Evolutionary conservation across 2,888 invertebrate species (phyloP).

Genomic region (Entomobrya proxima): DNA sequence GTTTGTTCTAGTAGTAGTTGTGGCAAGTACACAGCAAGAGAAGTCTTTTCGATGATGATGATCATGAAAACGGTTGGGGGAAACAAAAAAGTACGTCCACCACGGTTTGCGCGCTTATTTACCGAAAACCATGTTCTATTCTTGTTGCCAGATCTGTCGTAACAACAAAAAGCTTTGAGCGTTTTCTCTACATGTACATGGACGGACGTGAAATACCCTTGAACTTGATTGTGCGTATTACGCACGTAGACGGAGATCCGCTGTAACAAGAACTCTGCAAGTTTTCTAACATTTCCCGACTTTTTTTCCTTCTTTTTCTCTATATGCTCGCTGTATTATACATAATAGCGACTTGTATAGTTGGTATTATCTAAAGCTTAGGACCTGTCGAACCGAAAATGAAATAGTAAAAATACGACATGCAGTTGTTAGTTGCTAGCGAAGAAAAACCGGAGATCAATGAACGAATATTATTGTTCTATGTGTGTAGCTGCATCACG

Average conservation of each 20-base stretch:
- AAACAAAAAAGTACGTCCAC: background rate
- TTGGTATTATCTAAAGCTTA: background rate
- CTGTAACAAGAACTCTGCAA: background rate
- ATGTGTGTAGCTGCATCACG: background rate
- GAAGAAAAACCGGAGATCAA: constrained; percentile 36
- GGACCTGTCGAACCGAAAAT: background rate
- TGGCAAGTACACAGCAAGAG: too few species aligned
- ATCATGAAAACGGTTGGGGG: constrained; percentile 10
- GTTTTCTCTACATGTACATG: background rate
- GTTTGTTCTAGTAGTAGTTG: too few species aligned
- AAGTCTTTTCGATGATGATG: background rate
- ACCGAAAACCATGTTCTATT: background rate
- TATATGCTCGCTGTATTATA: background rate
- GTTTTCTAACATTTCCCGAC: background rate
- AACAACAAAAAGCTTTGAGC: background rate
- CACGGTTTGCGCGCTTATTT: background rate
- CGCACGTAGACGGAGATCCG: background rate
- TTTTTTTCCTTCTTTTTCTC: background rate
- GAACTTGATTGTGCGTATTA: constrained; percentile 37
- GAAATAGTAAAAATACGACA: background rate
- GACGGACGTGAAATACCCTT: constrained; percentile 18
- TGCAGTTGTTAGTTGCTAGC: background rate
- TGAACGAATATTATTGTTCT: constrained; percentile 29
- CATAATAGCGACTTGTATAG: background rate
- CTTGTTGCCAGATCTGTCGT: background rate